Evolutionary conservation across 2,113 vertebrate species (phyloP), one percentile per base, ranked within the genome.

Genomic region (Cheirogaleus medius): DNA sequence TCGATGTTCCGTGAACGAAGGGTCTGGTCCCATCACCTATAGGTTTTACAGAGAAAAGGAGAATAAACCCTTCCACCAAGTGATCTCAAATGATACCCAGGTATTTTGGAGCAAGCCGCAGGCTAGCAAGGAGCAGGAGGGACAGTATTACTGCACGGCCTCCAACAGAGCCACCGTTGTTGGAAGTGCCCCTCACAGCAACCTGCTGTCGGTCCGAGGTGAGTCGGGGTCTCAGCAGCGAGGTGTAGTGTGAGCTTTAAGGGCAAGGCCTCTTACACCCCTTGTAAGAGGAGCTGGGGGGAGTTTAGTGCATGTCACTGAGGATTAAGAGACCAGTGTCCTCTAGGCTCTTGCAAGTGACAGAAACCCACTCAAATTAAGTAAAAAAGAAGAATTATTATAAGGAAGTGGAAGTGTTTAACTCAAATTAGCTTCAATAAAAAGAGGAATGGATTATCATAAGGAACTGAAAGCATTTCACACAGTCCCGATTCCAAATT

Each of bases 61-160:
- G 32, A 7, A 7, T 42, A 90, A 7, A 5, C 95, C 95, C 71
- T 97, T 97, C 90, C 3, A 71, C 1, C 2, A 96, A 54, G 5
- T 0, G 12, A 44, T 0, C 47, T n/a, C 0, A 0, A 98, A 98
- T 80, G 25, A 52, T 0, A 98, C 96, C 6, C 5, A 80, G 1
- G 77, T 1, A 0, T 21, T 95, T 9, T 98, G 97, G 97, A 1
- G 34, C 25, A 63, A 84, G n/a, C 0, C 23, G 0, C 39, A 90
- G 4, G 84, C 84, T 9, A 94, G 93, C 87, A 97, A 94, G 66
- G 77, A 97, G 10, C 58, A 98, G 1, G 96, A 96, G 14, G 98
- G 98, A 3, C 69, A 66, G 29, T 98, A 97, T 80, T 95, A 98
- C 32, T 98, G 98, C 52, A 86, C 39, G 0, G 98, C 97, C 37